These are phyloP conservation scores for Aporophyla nigra DNA, from an alignment of 2,888 invertebrate species.

Conservation along the genomic window DNA sequence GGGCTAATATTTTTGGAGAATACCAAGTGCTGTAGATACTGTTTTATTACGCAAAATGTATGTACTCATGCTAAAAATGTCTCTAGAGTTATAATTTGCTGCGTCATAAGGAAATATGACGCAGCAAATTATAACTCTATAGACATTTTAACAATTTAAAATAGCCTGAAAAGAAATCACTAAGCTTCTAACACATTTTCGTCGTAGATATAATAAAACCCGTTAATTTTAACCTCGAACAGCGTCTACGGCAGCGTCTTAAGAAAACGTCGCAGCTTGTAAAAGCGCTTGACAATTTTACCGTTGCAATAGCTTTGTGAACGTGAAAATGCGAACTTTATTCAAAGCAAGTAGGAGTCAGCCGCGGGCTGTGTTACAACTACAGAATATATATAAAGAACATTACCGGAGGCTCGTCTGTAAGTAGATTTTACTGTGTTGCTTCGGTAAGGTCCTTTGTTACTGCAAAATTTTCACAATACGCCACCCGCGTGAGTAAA, in stretches of 20 bases:
- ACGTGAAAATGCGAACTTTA: slow-evolving; percentile 67
- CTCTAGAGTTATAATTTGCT: not conserved
- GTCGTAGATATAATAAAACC: slow-evolving; percentile 4
- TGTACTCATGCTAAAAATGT: not conserved
- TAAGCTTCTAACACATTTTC: not conserved
- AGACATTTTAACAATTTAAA: slow-evolving; percentile 18
- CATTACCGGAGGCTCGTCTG: slow-evolving; percentile 70
- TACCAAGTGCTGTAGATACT: slow-evolving; percentile 20
- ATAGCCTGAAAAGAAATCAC: not conserved
- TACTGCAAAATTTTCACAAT: slow-evolving; percentile 63
- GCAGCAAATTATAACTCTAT: too few species aligned
- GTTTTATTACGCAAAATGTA: slow-evolving; percentile 20
- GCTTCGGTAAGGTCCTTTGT: slow-evolving; percentile 69
- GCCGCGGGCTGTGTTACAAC: slow-evolving; percentile 61
- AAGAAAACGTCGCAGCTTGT: slow-evolving; percentile 56
- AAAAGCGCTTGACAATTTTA: slow-evolving; percentile 65
- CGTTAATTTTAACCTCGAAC: slow-evolving; percentile 45
- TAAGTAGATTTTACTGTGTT: slow-evolving; percentile 77
- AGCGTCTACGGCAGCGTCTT: slow-evolving; percentile 59
- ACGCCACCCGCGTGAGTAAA: slow-evolving; percentile 38
- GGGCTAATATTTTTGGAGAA: slow-evolving; percentile 39
- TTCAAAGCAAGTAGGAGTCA: slow-evolving; percentile 65
- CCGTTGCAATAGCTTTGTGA: slow-evolving; percentile 58
- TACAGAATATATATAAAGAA: slow-evolving; percentile 72
- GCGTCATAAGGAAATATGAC: too few species aligned